A percentile compares a stretch with the other conserved stretches of the same genome.
Evolutionary conservation across 2,888 invertebrate genomes (phyloP).

Genomic region (Lingula anatina): DNA sequence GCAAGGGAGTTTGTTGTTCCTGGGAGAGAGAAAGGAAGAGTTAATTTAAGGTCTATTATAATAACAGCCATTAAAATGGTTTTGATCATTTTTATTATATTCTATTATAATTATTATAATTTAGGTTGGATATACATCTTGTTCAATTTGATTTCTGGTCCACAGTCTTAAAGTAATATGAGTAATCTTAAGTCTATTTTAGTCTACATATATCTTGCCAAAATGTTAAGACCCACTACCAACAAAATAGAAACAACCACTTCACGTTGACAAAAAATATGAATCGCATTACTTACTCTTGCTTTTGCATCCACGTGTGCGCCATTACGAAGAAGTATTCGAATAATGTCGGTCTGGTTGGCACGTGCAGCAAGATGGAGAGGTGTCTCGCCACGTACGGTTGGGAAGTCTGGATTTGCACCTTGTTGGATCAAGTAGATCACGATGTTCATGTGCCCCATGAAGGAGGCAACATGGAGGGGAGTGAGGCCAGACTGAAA

Average conservation of each 20-base stretch:
- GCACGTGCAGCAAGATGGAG: constrained; percentile 96
- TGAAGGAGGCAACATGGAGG: constrained; percentile 96
- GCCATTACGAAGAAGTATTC: constrained; percentile 93
- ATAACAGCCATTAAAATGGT: not conserved
- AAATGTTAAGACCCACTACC: too few species aligned
- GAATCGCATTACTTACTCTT: constrained; percentile 67
- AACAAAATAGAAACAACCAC: too few species aligned
- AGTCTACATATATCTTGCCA: too few species aligned
- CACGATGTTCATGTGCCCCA: constrained; percentile 99
- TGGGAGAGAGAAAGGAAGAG: constrained; percentile 37
- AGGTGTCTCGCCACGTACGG: constrained; percentile 96
- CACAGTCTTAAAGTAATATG: too few species aligned
- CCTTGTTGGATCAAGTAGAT: constrained; percentile 97
- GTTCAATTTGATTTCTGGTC: not conserved
- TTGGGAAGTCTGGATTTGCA: constrained; percentile 95
- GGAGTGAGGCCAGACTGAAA: constrained; percentile 84
- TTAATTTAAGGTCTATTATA: not conserved
- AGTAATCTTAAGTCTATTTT: too few species aligned
- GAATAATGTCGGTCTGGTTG: constrained; percentile 98
- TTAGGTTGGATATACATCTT: not conserved
- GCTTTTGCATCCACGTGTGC: constrained; percentile 96
- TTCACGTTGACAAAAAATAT: too few species aligned
- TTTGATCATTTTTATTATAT: not conserved
- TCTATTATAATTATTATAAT: not conserved
- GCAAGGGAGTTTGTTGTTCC: constrained; percentile 96